Base-by-base conservation (phyloP, 2,797 vertebrate genomes). In the Distichodus sexfasciatus region DNA sequence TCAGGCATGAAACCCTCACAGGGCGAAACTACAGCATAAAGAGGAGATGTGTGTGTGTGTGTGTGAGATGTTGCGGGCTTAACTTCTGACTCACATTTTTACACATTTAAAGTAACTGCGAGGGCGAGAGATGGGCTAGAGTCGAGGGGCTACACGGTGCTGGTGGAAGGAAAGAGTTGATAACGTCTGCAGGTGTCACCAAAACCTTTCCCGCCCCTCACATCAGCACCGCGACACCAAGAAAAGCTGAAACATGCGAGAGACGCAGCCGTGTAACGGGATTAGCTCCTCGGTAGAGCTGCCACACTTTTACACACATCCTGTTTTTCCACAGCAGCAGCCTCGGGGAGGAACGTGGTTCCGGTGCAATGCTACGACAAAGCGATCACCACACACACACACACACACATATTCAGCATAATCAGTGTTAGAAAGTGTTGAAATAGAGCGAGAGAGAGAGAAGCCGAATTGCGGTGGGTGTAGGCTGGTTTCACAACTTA, bases 221-320 rank as follows among this genome's bases (percentile, higher is more conserved):
- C 41, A 55, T 41, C 48, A 68, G 17, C 41, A 55, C 58, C 24
- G 41, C 8, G 21, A 35, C 17, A 19, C 47, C 17, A 9, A 62
- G 40, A 73, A 51, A 77, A 74, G 55, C 33, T 0, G 62, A 75
- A 60, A 65, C 31, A 19, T 69, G 71, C 72, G 59, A 76, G 79
- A 77, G 78, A 78, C 75, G 69, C 33, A 75, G 75, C 24, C 75
- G 38, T 72, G 86, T 81, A 86, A 89, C 83, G 74, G 82, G 81
- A 85, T 87, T 90, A 86, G n/a, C 28, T 31, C 73, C 69, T 64
- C 58, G 58, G 62, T 78, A 71, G 76, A 55, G 79, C 78, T 63
- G 76, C 71, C 50, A n/a, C n/a, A n/a, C n/a, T 40, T 72, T 66
- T 62, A 68, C 66, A 63, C 72, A 76, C 80, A 82, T 72, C 68